phyloP scores from a whole-genome alignment of 2,888 invertebrate species.

The Melanostoma scalare region DNA sequence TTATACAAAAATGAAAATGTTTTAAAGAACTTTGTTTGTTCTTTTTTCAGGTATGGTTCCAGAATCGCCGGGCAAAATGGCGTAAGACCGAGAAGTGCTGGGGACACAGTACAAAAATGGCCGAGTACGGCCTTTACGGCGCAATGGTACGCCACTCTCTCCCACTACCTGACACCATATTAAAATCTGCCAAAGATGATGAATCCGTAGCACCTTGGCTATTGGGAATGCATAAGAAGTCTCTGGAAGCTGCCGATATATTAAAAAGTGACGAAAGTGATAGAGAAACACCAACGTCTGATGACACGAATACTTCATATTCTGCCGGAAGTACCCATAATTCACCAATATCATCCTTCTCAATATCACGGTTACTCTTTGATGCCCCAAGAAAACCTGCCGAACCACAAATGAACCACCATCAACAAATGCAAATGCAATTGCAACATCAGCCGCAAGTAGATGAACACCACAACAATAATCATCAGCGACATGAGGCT shows the following conservation, averaged over 20 bases:
- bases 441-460: slow-evolving; percentile 39
- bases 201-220: slow-evolving; percentile 99
- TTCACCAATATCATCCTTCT: slow-evolving; percentile 82
- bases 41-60: slow-evolving; percentile 94
- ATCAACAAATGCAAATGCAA: slow-evolving; percentile 41
- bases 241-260: slow-evolving; percentile 97
- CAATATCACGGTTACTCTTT: slow-evolving; percentile 81
- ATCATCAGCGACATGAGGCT: slow-evolving; percentile 37
- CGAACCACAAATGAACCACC: slow-evolving; percentile 55
- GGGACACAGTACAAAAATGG: slow-evolving; percentile 99
- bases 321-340: slow-evolving; percentile 82
- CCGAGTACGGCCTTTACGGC: slow-evolving; percentile 99
- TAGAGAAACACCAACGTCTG: slow-evolving; percentile 84
- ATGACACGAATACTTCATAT: slow-evolving; percentile 84
- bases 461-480: slow-evolving; percentile 47
- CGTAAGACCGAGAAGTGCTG: slow-evolving; percentile 99
- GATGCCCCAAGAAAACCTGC: slow-evolving; percentile 77
- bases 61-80: slow-evolving; percentile 98
- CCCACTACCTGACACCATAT: slow-evolving; percentile 98
- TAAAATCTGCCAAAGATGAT: slow-evolving; percentile 98
- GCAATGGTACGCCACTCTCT: slow-evolving; percentile 99
- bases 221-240: slow-evolving; percentile 98
- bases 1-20: too few relatives aligned
- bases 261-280: slow-evolving; percentile 91
- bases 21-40: not conserved